Percentiles rank a stretch among this genome's conserved stretches.
These are phyloP conservation scores for Oreocharis arfaki DNA, from an alignment of 2,113 vertebrate genomes.

Conservation along the genomic window DNA sequence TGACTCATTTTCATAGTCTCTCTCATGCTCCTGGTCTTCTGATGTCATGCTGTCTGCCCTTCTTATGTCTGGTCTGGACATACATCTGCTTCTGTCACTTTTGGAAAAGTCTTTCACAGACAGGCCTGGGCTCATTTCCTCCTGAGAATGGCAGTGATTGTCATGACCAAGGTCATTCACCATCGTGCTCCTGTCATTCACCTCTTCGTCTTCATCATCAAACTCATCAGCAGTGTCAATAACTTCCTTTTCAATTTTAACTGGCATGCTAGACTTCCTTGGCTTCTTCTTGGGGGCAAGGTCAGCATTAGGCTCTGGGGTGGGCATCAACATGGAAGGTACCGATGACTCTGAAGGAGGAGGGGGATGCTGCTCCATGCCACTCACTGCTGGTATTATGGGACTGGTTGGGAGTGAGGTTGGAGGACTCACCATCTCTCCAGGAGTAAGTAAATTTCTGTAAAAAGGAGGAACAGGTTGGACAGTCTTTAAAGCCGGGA, in stretches of 20 bases:
- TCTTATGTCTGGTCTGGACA: constrained; percentile 83
- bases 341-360: constrained; percentile 78
- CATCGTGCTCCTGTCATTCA: constrained; percentile 77
- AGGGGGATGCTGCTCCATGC: constrained; percentile 78
- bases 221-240: constrained; percentile 94
- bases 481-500: constrained; percentile 94
- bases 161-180: constrained; percentile 87
- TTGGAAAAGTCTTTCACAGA: constrained; percentile 90
- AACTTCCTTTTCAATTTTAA: constrained; percentile 98
- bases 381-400: constrained; percentile 85
- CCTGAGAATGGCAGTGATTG: constrained; percentile 92
- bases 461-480: constrained; percentile 99
- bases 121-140: constrained; percentile 92
- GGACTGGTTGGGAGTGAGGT: constrained; percentile 94
- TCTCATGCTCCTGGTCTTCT: constrained; percentile 95
- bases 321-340: constrained; percentile 75
- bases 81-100: constrained; percentile 80
- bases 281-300: constrained; percentile 97
- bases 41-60: constrained; percentile 96
- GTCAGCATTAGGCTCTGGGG: constrained; percentile 78
- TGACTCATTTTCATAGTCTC: constrained; percentile 97
- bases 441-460: constrained; percentile 90
- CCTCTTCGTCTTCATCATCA: constrained; percentile 92
- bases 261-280: constrained; percentile 98
- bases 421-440: constrained; percentile 93